These are phyloP conservation scores for Pitangus sulphuratus DNA, from an alignment of 2,797 vertebrate genomes.

Conservation along the genomic window DNA sequence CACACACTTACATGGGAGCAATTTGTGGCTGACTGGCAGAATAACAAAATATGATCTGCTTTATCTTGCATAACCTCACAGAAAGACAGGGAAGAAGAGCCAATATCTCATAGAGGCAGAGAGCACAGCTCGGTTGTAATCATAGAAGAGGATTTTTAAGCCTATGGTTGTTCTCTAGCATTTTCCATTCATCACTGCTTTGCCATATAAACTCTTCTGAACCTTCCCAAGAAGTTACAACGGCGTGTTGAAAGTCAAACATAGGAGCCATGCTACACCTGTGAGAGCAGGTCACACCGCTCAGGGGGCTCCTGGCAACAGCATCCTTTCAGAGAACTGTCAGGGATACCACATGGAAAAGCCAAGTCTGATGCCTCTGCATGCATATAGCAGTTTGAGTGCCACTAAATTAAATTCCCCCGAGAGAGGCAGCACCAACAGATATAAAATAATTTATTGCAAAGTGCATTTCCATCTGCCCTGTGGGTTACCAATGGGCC, in stretches of 20 bases:
- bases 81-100: background rate
- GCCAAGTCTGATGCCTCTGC: conserved; percentile 68
- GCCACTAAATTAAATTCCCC: conserved; percentile 69
- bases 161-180: background rate
- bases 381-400: conserved; percentile 67
- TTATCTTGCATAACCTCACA: background rate
- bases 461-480: conserved; percentile 42
- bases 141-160: conserved; percentile 34
- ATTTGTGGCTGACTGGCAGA: conserved; percentile 27
- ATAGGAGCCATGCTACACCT: conserved; percentile 68
- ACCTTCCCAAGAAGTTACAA: conserved; percentile 3
- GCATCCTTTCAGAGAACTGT: conserved; percentile 47
- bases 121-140: background rate
- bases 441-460: conserved; percentile 49
- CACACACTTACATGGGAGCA: conserved; percentile 20
- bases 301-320: conserved; percentile 48
- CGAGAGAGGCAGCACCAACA: conserved; percentile 68
- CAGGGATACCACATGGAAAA: conserved; percentile 62
- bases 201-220: conserved; percentile 11
- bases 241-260: conserved; percentile 23
- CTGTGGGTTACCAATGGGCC: conserved; percentile 38
- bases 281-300: background rate
- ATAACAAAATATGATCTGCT: conserved; percentile 4
- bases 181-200: conserved; percentile 23
- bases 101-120: background rate